Conservation (phyloP, 2,888 invertebrate genomes). For the Protophormia terraenovae region DNA sequence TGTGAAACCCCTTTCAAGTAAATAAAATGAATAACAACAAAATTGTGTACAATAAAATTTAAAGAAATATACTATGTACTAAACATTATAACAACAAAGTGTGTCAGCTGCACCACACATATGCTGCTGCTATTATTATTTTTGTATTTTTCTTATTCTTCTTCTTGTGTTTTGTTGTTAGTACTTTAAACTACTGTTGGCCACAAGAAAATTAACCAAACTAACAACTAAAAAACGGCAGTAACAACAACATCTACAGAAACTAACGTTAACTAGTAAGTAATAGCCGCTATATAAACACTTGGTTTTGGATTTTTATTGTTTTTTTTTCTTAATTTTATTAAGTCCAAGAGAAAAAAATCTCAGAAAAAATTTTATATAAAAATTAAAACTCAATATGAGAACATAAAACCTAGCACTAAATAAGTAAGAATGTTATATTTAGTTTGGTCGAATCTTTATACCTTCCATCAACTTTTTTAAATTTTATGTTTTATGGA, state of each 20-base stretch:
- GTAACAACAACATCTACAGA: background rate
- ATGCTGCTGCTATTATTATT: constrained; percentile 46
- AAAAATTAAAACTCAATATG: constrained; percentile 15
- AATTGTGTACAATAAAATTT: constrained; percentile 1
- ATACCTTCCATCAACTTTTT: no score
- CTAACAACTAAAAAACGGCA: background rate
- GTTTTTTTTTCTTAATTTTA: background rate
- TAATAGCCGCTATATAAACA: background rate
- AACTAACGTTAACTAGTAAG: background rate
- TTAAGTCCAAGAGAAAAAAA: constrained; percentile 2
- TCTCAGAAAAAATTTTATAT: background rate
- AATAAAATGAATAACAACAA: background rate
- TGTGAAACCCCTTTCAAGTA: constrained; percentile 46
- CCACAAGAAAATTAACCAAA: constrained; percentile 30
- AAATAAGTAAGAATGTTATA: background rate
- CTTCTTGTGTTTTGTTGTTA: background rate
- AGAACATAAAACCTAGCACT: background rate
- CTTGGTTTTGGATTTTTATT: background rate
- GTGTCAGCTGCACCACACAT: constrained; percentile 63
- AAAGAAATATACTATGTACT: background rate
- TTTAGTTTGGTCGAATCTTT: no score
- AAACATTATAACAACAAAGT: constrained; percentile 47
- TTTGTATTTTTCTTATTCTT: background rate
- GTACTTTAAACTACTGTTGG: constrained; percentile 40
- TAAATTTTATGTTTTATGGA: no score